Base-by-base conservation (phyloP, 2,797 vertebrate genomes). In the Knipowitschia caucasica region DNA sequence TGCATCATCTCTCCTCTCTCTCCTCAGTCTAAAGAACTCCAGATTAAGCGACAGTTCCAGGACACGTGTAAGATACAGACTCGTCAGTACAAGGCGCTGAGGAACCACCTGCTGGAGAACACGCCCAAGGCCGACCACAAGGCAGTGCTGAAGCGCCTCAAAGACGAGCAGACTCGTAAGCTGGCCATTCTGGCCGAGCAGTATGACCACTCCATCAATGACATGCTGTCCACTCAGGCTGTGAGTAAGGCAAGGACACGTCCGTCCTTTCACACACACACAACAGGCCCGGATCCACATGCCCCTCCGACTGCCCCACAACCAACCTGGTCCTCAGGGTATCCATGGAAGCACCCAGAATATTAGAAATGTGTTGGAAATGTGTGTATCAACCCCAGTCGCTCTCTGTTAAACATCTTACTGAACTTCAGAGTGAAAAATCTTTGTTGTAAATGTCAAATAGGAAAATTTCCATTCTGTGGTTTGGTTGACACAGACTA, bases 11-110 rank as follows among this genome's bases (percentile, higher is more conserved):
- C 59, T 73, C 60, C 64, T 68, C 56, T 80, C 61, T 84, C 63
- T 66, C 67, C 72, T 34, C 82, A 96, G 94, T 94, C 93, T 64
- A 96, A 96, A 89, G 94, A 96, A 88, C 91, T 96, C 73, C 94
- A 96, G 92, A 95, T 96, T 62, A 96, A 96, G 86, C 93, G 93
- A 54, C 94, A 96, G 91, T 96, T 96, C 91, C 94, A 95, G 90
- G 94, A 95, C 89, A 96, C 94, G 40, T 96, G 94, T 63, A 96
- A 96, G 90, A 95, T 96, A 92, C 94, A 96, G 78, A 96, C 94
- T 3, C 90, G 94, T 3, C 94, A 96, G 77, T 96, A 93, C 90
- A 95, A 95, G 86, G 94, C 94, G 14, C 91, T 96, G 54, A 88
- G 94, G 40, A 94, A 93, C 81, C 94, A 96, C 81, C 87, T 96